Evolutionary conservation across 2,113 vertebrate genomes (phyloP).

Genomic region (Oxygymnocypris stewartii): DNA sequence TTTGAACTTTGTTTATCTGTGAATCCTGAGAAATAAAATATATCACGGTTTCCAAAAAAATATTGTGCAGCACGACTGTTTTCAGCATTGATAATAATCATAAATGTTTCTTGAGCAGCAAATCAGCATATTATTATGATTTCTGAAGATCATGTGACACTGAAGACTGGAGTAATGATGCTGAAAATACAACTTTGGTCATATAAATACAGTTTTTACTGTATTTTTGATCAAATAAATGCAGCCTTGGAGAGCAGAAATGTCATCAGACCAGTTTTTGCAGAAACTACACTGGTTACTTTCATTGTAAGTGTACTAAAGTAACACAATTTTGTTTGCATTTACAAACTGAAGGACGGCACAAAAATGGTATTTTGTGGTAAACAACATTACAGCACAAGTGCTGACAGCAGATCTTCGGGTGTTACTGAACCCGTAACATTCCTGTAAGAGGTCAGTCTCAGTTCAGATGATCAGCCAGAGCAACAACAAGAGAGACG

Average conservation of each 20-base stretch:
- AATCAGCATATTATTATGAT: neutral
- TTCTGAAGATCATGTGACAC: neutral
- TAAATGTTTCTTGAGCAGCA: neutral
- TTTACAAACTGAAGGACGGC: too few species aligned
- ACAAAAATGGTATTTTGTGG: too few species aligned
- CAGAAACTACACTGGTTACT: neutral
- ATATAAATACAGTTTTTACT: too few species aligned
- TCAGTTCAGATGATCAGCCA: neutral
- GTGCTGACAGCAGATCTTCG: neutral
- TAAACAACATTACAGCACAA: too few species aligned
- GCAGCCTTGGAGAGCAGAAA: too few species aligned
- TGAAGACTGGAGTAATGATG: too few species aligned
- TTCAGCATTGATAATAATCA: neutral
- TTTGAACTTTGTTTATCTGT: neutral
- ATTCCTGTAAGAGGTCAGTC: constrained; percentile 17
- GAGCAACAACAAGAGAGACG: neutral
- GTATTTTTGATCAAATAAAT: too few species aligned
- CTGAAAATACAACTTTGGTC: too few species aligned
- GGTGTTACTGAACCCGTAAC: neutral
- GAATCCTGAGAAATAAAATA: neutral
- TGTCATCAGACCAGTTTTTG: neutral
- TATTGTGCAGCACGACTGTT: neutral
- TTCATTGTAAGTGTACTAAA: neutral
- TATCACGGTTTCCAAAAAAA: neutral
- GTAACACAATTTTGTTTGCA: neutral